Evolutionary conservation across 2,797 vertebrate species (phyloP).

Genomic region (Poeciliopsis gracilis): DNA sequence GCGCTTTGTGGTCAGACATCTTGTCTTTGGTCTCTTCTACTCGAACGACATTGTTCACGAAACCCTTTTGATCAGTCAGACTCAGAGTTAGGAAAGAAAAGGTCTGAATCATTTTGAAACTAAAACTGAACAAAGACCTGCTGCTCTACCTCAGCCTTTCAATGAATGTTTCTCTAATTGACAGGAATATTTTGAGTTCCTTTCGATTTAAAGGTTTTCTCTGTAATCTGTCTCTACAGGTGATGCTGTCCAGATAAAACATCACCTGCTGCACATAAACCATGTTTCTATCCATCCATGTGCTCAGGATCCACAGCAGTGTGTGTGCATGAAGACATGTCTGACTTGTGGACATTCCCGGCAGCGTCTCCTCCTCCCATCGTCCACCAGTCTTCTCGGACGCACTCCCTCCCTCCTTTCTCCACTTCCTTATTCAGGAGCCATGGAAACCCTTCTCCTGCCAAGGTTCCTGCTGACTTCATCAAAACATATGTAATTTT

Average conservation of each 20-base stretch:
- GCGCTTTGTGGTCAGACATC: background rate
- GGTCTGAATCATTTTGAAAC: background rate
- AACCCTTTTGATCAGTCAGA: background rate
- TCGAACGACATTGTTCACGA: background rate
- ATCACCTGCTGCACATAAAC: background rate
- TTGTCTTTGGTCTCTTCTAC: background rate
- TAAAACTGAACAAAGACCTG: background rate
- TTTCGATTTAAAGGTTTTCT: background rate
- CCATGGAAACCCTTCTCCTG: conserved; percentile 15
- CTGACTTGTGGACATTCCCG: conserved; percentile 41
- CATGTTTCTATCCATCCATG: conserved; percentile 14
- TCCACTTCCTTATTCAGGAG: conserved; percentile 17
- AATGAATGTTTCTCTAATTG: background rate
- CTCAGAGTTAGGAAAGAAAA: background rate
- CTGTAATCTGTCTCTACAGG: conserved; percentile 6
- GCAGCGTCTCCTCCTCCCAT: conserved; percentile 26
- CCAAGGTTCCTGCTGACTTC: conserved; percentile 27
- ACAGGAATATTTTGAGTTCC: background rate
- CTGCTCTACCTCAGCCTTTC: background rate
- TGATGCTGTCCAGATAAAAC: conserved; percentile 2
- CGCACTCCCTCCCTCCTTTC: conserved; percentile 21
- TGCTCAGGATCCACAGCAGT: conserved; percentile 9
- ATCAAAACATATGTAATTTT: background rate
- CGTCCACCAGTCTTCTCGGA: conserved; percentile 25
- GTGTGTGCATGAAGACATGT: conserved; percentile 34